Evolutionary conservation across 2,888 invertebrate species (phyloP), one percentile per base, ranked within the genome.

Genomic region (Coelogynopora nodosa): DNA sequence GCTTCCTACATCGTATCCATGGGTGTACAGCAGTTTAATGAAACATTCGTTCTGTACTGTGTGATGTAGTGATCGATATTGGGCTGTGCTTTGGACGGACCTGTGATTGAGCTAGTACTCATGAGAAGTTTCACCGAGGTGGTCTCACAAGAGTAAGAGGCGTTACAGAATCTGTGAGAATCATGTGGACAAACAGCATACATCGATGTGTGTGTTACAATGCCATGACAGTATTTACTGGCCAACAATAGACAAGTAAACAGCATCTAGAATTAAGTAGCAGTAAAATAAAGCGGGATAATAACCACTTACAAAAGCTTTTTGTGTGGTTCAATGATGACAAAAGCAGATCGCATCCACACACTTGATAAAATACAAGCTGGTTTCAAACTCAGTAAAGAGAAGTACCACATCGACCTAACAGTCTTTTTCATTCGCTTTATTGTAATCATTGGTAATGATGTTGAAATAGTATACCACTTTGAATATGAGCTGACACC

Each of bases 91-190:
- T 10, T 88, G 89, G 23, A 87, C 89, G 30, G 89, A 90, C 84
- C 88, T 90, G 49, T 49, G 49, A 49, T 49, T 29, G 86, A 88
- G 0, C 89, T 90, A 26, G 89, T 89, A 83, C 89, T 89, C 0
- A 89, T 89, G 89, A 84, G 88, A 30, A 88, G 86, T 31, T 18
- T 89, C 18, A 90, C 13, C 88, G 86, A 23, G 89, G 89, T 5
- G 89, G 89, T 5, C 28, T 89, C 49, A 89, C 88, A 31, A 28
- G 88, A 81, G 88, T 89, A 18, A 67, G 88, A 30, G 89, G n/a
- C 28, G 49, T 89, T 88, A 31, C 85, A 18, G 89, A 89, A 81
- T n/a, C 67, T 10, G 88, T 89, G 85, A 80, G 88, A 67, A 27
- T 88, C 2, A 84, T 86, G 27, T 89, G 89, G 89, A 30, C 26